These are phyloP conservation scores for Formicarius rufipectus DNA, from an alignment of 2,113 vertebrate genomes.

Conservation along the genomic window DNA sequence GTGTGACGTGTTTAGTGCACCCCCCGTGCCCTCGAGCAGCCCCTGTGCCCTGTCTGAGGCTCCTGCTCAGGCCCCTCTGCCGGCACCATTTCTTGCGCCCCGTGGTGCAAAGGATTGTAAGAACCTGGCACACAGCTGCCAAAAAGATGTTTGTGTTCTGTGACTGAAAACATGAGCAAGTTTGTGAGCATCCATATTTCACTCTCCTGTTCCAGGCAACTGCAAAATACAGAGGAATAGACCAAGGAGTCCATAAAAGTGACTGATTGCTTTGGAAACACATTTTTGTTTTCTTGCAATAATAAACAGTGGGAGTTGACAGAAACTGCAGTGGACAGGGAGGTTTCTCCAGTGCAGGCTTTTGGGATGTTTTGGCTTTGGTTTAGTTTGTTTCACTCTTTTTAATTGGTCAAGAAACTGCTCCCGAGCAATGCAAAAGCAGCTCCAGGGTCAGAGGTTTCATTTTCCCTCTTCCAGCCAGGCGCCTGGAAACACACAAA, in stretches of 20 bases:
- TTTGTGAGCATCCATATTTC: not conserved
- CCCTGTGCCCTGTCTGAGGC: not conserved
- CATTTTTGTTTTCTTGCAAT: not conserved
- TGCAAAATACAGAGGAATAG: not conserved
- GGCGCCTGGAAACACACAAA: conserved; percentile 70
- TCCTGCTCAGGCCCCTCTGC: no score
- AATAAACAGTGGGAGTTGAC: not conserved
- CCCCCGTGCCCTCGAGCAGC: not conserved
- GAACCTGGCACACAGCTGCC: not conserved
- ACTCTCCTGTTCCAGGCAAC: not conserved
- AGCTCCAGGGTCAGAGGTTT: not conserved
- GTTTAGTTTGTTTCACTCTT: not conserved
- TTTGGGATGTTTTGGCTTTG: not conserved
- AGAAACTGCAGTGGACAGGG: not conserved
- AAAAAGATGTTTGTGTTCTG: not conserved
- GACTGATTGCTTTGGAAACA: not conserved
- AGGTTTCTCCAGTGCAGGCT: not conserved
- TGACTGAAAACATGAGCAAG: not conserved
- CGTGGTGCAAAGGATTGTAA: not conserved
- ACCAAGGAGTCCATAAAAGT: not conserved
- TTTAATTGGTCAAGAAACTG: not conserved
- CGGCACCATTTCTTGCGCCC: not conserved
- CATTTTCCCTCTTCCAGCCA: conserved; percentile 63
- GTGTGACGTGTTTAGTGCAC: not conserved
- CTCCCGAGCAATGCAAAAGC: not conserved